Base-by-base conservation (phyloP, 1,140 invertebrate species). In the Bombus picipes region DNA sequence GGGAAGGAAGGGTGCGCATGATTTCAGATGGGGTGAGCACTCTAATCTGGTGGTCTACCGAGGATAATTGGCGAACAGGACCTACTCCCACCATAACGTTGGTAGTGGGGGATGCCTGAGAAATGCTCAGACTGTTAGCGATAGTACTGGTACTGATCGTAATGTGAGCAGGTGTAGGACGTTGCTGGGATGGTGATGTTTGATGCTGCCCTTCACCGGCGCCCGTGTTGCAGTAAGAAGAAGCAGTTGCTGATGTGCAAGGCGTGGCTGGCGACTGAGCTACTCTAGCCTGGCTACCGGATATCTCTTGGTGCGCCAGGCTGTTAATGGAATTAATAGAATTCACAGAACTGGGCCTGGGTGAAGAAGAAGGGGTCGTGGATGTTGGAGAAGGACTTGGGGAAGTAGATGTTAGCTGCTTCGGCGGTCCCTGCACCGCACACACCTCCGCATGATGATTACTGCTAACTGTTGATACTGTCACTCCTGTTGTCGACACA, bases 11-110 rank as follows among this genome's bases (percentile, higher is more conserved):
- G 94, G 97, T 98, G 96, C 97, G 97, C 97, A 98, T 98, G 94
- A 98, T 98, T 96, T 98, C 97, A 90, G 97, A 97, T 89, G 97
- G 97, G 92, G 97, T 98, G 94, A 98, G 96, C 95, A 98, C 97
- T 95, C 97, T 97, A 95, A 98, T 98, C 95, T 97, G 97, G 95
- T 97, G 97, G 95, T 98, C 97, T 93, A 95, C 94, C 91, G 95
- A 94, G 94, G 94, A 93, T 92, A 95, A 93, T 93, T 95, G 94
- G 70, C 94, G 93, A 68, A 92, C 91, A 90, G 92, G 92, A 89
- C 89, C 92, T 88, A 92, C 88, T 82, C 92, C 91, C 88, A 94
- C 86, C 77, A 89, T 90, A 75, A 90, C 90, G 83, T 89, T 88
- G 75, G 87, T 81, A 91, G 89, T 92, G 83, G 92, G 87, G 85